Evolutionary conservation across 1,140 invertebrate genomes (phyloP), one percentile per base, ranked within the genome.

Genomic region (Nasonia vitripennis): DNA sequence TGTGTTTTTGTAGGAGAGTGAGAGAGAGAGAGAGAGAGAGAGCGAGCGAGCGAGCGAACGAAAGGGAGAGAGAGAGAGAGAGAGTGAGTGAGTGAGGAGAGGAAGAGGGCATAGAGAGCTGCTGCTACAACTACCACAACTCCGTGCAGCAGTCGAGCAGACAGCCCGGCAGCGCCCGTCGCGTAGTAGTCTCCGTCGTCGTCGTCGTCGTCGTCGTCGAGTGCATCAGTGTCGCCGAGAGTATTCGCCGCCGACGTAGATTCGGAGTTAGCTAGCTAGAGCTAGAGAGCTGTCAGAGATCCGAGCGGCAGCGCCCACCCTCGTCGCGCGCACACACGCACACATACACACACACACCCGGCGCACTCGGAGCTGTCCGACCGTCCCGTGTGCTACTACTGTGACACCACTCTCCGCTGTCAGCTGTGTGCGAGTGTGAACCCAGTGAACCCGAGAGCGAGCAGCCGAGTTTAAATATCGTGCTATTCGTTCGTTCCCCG

Each of bases 141-240:
- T 23, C 70, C 23, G 9, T 14, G 27, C 3, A 27, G 23, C 23
- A 70, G 68, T 31, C 20, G 41, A 45, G 41, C 27, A 27, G 41
- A 45, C 23, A 37, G 27, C 71, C 41, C 37, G 45, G n/a, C 75
- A 31, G 31, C 31, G 94, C 94, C 91, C 92, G 92, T 94, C 93
- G 94, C 94, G 94, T 94, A 51, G 34, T 37, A 37, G 34, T 37
- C 34, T 37, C 34, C 34, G 34, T 37, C 34, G 34, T 48, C 27
- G 92, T 94, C 94, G 92, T 93, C 90, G 92, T 91, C 94, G 68
- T 84, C 23, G 55, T 77, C 70, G 45, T 83, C 27, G 20, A 41
- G 34, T 71, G 68, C 68, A 45, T 45, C 41, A 34, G 68, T 62
- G 68, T 34, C 10, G 23, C 27, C 68, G 68, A 71, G 68, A 31